phyloP scores from a whole-genome alignment of 2,888 invertebrate species.

The Lathronympha strigana region DNA sequence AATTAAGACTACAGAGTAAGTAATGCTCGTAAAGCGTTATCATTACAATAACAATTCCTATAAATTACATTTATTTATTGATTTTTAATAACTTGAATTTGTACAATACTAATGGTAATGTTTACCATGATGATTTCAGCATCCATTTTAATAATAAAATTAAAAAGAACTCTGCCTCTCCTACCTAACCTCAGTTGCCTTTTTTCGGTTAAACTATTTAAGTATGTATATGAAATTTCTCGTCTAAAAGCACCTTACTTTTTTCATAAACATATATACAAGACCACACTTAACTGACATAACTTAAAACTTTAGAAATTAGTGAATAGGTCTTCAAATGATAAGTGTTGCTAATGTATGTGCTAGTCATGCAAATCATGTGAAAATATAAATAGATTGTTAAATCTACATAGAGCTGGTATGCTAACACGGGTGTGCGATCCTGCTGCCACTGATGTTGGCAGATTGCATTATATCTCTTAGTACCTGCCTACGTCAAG shows the following conservation, averaged over 20 bases:
- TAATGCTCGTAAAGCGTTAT: neutral
- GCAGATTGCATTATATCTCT: conserved; percentile 35
- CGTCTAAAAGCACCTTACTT: neutral
- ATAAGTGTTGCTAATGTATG: neutral
- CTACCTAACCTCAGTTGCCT: too few relatives aligned
- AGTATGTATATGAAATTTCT: too few relatives aligned
- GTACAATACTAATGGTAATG: too few relatives aligned
- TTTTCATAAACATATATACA: too few relatives aligned
- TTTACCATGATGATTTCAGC: too few relatives aligned
- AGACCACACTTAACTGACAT: too few relatives aligned
- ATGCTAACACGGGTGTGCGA: conserved; percentile 30
- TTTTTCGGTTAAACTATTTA: too few relatives aligned
- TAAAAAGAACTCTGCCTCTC: too few relatives aligned
- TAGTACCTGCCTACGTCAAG: conserved; percentile 33
- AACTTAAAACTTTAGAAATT: neutral
- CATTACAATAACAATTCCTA: neutral
- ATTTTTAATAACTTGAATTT: too few relatives aligned
- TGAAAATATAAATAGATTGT: conserved; percentile 21
- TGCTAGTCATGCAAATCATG: conserved; percentile 6
- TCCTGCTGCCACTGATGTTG: conserved; percentile 21
- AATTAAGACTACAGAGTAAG: neutral
- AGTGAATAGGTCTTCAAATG: neutral
- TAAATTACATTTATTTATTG: too few relatives aligned
- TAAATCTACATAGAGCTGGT: conserved; percentile 31
- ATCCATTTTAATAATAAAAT: too few relatives aligned